Conservation (phyloP, 2,888 invertebrate genomes). For the Chrysomela aeneicollis region DNA sequence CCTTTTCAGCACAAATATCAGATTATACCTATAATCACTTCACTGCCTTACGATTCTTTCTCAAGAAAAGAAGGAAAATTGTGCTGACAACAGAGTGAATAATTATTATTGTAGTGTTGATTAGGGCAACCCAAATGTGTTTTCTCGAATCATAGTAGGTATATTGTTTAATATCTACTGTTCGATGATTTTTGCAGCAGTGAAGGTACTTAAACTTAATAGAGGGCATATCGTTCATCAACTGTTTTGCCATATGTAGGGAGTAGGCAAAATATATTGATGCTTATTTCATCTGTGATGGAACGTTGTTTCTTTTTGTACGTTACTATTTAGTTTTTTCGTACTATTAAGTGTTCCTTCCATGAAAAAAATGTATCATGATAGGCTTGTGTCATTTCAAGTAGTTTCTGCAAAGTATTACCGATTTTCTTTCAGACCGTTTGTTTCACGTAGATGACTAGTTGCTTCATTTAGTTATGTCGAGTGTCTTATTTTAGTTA, state of each 20-base stretch:
- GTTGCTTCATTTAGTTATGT: conserved; percentile 2
- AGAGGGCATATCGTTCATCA: conserved; percentile 17
- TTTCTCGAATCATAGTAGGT: too few relatives aligned
- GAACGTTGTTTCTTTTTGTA: conserved; percentile 41
- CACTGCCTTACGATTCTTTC: conserved; percentile 12
- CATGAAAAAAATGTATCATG: neutral
- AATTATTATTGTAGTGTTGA: too few relatives aligned
- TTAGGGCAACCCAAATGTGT: too few relatives aligned
- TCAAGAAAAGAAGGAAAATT: neutral
- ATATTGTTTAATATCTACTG: neutral
- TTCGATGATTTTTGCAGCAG: neutral
- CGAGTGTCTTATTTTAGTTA: neutral
- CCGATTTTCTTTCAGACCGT: neutral
- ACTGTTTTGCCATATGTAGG: conserved; percentile 46
- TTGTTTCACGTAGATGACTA: neutral
- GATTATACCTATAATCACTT: conserved; percentile 15
- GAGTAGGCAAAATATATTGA: conserved; percentile 42
- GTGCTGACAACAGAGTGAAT: neutral
- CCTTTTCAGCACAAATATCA: conserved; percentile 23
- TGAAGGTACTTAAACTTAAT: conserved; percentile 4
- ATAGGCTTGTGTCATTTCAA: neutral
- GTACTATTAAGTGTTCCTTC: conserved; percentile 8
- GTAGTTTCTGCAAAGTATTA: neutral
- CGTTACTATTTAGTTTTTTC: conserved; percentile 33
- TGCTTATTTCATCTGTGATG: conserved; percentile 50